Evolutionary conservation across 2,797 vertebrate genomes (phyloP).

Genomic region (Centropyge bicolor): DNA sequence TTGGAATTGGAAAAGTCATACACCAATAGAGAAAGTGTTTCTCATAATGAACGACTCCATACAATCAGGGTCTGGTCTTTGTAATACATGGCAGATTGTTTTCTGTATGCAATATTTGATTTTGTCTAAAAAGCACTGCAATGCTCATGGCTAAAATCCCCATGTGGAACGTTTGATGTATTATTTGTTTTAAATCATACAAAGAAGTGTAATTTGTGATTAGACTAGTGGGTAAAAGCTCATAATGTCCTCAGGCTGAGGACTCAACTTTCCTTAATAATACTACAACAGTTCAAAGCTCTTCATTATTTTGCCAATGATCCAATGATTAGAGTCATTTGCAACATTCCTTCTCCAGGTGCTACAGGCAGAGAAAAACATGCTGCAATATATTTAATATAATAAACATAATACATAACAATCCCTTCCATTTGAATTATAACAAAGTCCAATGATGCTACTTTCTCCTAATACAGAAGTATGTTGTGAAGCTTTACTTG

Average conservation of each 20-base stretch:
- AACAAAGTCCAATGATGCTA: conserved; percentile 25
- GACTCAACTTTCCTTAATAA: conserved; percentile 43
- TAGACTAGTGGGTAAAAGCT: conserved; percentile 34
- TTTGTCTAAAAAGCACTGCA: conserved; percentile 32
- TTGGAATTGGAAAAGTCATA: conserved; percentile 54
- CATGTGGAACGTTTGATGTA: conserved; percentile 12
- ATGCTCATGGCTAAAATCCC: conserved; percentile 10
- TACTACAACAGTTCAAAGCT: conserved; percentile 40
- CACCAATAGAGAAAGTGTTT: conserved; percentile 44
- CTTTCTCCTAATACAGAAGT: conserved; percentile 28
- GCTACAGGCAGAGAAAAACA: conserved; percentile 40
- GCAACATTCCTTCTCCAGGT: conserved; percentile 45
- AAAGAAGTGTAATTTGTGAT: conserved; percentile 46
- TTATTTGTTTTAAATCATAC: conserved; percentile 57
- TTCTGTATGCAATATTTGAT: conserved; percentile 33
- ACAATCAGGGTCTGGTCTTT: conserved; percentile 40
- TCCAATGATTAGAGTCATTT: conserved; percentile 52
- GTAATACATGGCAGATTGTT: conserved; percentile 19
- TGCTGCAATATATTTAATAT: conserved; percentile 35
- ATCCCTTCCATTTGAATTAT: conserved; percentile 35
- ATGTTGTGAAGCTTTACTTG: conserved; percentile 11
- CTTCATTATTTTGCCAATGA: conserved; percentile 39
- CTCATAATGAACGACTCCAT: conserved; percentile 64
- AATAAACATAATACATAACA: conserved; percentile 42
- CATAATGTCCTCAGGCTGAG: conserved; percentile 17